phyloP scores from a whole-genome alignment of 2,797 vertebrate genomes.

The Brachyalestes nurse region DNA sequence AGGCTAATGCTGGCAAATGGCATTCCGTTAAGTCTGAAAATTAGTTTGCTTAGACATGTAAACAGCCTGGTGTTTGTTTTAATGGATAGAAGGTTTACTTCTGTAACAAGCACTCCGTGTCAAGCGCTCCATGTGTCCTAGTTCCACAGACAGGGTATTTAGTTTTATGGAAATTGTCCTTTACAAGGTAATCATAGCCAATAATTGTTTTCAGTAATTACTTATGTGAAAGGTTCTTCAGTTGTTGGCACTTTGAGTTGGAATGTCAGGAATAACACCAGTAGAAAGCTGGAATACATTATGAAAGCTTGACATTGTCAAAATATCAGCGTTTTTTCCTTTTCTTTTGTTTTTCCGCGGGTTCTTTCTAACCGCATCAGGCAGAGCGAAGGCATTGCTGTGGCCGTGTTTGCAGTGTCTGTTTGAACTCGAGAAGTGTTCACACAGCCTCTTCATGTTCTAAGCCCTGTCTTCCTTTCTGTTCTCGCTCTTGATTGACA shows the following conservation, averaged over 20 bases:
- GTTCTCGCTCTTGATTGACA: slow-evolving; percentile 47
- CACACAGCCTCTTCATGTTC: slow-evolving; percentile 37
- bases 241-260: background rate
- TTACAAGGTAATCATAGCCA: slow-evolving; percentile 1
- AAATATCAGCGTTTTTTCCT: background rate
- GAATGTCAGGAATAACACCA: slow-evolving; percentile 1
- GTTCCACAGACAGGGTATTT: background rate
- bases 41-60: slow-evolving; percentile 44
- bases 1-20: slow-evolving; percentile 67
- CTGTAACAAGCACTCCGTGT: slow-evolving; percentile 23
- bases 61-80: slow-evolving; percentile 46
- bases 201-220: slow-evolving; percentile 9
- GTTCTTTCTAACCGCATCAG: background rate
- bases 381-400: background rate
- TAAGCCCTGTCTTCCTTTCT: background rate
- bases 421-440: slow-evolving; percentile 21
- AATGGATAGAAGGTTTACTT: slow-evolving; percentile 29
- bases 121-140: slow-evolving; percentile 6
- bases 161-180: slow-evolving; percentile 12
- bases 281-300: background rate
- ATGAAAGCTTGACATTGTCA: background rate
- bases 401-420: background rate
- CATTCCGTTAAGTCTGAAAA: slow-evolving; percentile 45
- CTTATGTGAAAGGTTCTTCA: slow-evolving; percentile 24
- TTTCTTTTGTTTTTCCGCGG: background rate